phyloP scores from a whole-genome alignment of 2,113 vertebrate species.

The Otolemur garnettii region DNA sequence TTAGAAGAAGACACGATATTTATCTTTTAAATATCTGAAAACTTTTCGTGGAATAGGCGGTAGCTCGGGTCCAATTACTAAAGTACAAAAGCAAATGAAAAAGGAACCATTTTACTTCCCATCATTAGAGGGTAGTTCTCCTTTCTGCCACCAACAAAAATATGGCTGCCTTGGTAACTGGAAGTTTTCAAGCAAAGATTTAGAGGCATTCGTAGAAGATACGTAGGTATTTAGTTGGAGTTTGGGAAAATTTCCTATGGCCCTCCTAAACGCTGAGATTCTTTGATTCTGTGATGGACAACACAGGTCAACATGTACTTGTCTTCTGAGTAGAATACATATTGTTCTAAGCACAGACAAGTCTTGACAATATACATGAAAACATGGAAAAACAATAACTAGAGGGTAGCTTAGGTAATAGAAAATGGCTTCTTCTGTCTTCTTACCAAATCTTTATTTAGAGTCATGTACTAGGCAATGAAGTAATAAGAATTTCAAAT shows the following conservation, averaged over 20 bases:
- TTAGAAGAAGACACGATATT: not conserved
- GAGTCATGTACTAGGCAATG: not conserved
- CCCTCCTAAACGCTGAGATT: not conserved
- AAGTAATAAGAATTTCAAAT: slow-evolving; percentile 42
- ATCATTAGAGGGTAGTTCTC: not conserved
- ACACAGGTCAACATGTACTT: not conserved
- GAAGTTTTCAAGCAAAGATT: slow-evolving; percentile 37
- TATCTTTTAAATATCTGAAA: slow-evolving; percentile 24
- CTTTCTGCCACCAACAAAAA: not conserved
- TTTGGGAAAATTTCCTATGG: slow-evolving; percentile 13
- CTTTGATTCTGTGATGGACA: not conserved
- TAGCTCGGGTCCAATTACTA: not conserved
- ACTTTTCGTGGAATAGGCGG: not conserved
- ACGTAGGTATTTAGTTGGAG: not conserved
- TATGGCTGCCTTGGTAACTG: not conserved
- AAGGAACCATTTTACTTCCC: not conserved
- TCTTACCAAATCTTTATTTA: not conserved
- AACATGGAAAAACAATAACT: slow-evolving; percentile 22
- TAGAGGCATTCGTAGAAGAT: not conserved
- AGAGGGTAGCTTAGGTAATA: not conserved
- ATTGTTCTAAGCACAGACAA: not conserved
- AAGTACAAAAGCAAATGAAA: not conserved
- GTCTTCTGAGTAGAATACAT: not conserved
- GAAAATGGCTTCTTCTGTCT: slow-evolving; percentile 15
- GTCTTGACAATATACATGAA: not conserved